Percentiles rank a stretch among this genome's conserved stretches.
Conservation (phyloP, 2,797 vertebrate genomes). For the Notamacropus eugenii region DNA sequence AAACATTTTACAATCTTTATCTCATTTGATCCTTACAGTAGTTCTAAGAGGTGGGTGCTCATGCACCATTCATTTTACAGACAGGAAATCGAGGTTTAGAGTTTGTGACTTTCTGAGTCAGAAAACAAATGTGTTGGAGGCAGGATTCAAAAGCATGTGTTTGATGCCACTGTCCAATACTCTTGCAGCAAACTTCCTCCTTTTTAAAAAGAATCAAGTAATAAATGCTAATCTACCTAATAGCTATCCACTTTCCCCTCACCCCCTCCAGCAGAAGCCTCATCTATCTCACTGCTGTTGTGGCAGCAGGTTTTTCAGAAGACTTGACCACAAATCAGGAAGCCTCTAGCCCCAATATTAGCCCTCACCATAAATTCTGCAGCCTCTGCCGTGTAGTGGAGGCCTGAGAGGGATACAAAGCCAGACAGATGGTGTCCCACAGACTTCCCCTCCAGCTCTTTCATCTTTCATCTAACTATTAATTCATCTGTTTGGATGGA, state of each 20-base stretch:
- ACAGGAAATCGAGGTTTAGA: not conserved
- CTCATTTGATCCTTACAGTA: not conserved
- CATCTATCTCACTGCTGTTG: not conserved
- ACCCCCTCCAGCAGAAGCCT: not conserved
- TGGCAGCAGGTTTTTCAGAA: not conserved
- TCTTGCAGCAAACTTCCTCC: not conserved
- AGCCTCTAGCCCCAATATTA: constrained; percentile 54
- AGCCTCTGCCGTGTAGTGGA: constrained; percentile 76
- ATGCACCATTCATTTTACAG: not conserved
- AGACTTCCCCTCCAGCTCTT: constrained; percentile 92
- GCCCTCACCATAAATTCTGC: constrained; percentile 50
- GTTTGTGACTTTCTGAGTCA: not conserved
- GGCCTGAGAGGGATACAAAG: constrained; percentile 87
- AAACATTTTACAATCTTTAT: not conserved
- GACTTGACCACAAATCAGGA: constrained; percentile 14
- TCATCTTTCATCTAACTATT: constrained; percentile 96
- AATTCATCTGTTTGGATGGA: constrained; percentile 95
- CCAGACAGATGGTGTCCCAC: constrained; percentile 93
- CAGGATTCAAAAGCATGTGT: not conserved
- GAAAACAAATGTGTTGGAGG: not conserved
- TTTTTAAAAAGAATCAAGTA: not conserved
- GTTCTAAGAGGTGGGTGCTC: not conserved
- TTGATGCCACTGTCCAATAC: not conserved
- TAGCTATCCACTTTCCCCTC: not conserved
- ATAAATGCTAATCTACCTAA: not conserved